Evolutionary conservation across 1,140 invertebrate species (phyloP), one percentile per base, ranked within the genome.

Genomic region (Ceratosolen fusciceps): DNA sequence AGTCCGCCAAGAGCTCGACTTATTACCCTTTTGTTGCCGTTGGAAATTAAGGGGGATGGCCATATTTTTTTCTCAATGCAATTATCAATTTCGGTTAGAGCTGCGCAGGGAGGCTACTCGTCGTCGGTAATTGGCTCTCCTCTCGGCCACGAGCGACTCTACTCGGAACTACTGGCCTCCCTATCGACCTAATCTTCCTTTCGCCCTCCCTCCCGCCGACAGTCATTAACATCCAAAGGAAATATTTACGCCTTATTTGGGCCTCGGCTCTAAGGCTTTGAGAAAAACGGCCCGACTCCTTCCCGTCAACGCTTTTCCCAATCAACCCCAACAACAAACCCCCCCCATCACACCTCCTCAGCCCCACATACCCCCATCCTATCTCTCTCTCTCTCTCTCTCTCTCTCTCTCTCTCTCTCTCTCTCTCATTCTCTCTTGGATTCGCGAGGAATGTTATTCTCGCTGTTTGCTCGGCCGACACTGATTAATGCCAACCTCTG

Each of bases 1-100:
- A 54, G 67, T 37, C 56, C 65, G 54, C 26, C 47, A 34, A 24
- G 26, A 47, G 43, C 31, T 29, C 19, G 21, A 34, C 65, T 37
- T 54, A 21, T 56, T 43, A 62, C n/a, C n/a, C 19, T 29, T 62
- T 75, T 52, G 73, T 80, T 78, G 73, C 65, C 34, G 16, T 39
- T 62, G 68, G 76, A 78, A 74, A 67, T 54, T 34, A 54, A 47
- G 24, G 34, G n/a, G 65, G 24, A 0, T 19, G n/a, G n/a, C n/a
- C n/a, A n/a, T n/a, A n/a, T n/a, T 10, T 62, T 49, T 79, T 56
- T 70, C 43, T 29, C 47, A 65, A 31, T n/a, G 56, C 56, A 75
- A 75, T 75, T 75, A 72, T 75, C 79, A 71, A 76, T 80, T 76
- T 49, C 67, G n/a, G 31, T 52, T 52, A 12, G 2, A 37, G 31